Conservation (phyloP, 2,113 vertebrate species). For the Ictalurus punctatus region DNA sequence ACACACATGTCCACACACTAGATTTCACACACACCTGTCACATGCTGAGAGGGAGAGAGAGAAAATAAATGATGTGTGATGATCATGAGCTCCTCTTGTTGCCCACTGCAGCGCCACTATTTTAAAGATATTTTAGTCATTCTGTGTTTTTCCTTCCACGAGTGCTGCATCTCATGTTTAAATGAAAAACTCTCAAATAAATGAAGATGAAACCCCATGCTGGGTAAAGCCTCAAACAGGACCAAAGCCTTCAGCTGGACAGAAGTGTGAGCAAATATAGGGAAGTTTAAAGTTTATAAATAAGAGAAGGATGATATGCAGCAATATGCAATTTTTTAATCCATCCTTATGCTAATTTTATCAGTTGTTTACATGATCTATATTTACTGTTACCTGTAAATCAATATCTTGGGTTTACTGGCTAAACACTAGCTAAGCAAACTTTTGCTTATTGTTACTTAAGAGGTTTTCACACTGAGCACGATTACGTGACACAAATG, state of each 20-base stretch:
- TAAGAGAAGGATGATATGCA: neutral
- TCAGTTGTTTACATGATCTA: neutral
- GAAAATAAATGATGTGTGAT: too few species aligned
- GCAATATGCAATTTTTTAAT: neutral
- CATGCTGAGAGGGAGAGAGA: neutral
- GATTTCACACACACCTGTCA: constrained; percentile 46
- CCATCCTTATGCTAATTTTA: too few species aligned
- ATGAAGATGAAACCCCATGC: too few species aligned
- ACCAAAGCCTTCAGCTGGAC: neutral
- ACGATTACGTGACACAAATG: too few species aligned
- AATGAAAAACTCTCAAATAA: neutral
- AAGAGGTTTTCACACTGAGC: too few species aligned
- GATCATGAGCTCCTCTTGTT: neutral
- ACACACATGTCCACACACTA: constrained; percentile 30
- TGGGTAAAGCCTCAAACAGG: neutral
- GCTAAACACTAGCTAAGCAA: neutral
- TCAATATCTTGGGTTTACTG: neutral
- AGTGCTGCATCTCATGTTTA: neutral
- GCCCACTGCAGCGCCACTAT: neutral
- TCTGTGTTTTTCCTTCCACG: neutral
- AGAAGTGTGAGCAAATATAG: neutral
- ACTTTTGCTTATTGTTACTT: neutral
- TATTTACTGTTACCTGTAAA: neutral
- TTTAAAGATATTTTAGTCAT: neutral
- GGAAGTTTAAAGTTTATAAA: neutral